Base-by-base conservation (phyloP, 2,113 vertebrate genomes). In the Castor canadensis region DNA sequence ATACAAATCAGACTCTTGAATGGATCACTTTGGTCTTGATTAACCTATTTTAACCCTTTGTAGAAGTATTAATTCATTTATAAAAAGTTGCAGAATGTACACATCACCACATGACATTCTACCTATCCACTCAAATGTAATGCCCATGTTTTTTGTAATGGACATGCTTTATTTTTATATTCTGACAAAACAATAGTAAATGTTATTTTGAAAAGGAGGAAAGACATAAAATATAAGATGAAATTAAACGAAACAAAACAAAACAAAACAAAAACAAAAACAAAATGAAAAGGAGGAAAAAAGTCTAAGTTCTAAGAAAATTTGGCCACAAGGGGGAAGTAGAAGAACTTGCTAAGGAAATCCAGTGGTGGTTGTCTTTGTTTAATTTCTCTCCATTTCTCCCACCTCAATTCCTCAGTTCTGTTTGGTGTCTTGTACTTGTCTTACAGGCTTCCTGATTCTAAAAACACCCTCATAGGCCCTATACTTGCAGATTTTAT, bases 271-370 rank as follows among this genome's bases (percentile, higher is more conserved):
- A n/a, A n/a, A n/a, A n/a, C n/a, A n/a, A n/a, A n/a, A n/a, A n/a
- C n/a, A n/a, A n/a, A n/a, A n/a, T 76, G 20, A 56, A 32, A 12
- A 5, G 5, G 2, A 20, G 6, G 28, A 47, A 40, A 49, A 20
- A 38, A 69, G 20, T 77, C 35, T 5, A 56, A n/a, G 3, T 80
- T 89, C 66, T 93, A 73, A 35, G 58, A 75, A 94, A 91, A 87
- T 89, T 49, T 95, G 92, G 88, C 96, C 92, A 97, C 95, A 95
- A 98, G 95, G n/a, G 94, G 94, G 95, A 95, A 89, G 95, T 96
- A 94, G 49, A 96, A 93, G 95, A 93, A 94, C 52, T 95, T 94
- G 87, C 49, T 96, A 26, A 40, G 85, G 54, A 96, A 93, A 85
- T 56, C 43, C 24, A 87, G 16, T 32, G 28, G 35, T 22, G 26